phyloP scores from a whole-genome alignment of 1,140 invertebrate genomes.

The Drosophila bocqueti region DNA sequence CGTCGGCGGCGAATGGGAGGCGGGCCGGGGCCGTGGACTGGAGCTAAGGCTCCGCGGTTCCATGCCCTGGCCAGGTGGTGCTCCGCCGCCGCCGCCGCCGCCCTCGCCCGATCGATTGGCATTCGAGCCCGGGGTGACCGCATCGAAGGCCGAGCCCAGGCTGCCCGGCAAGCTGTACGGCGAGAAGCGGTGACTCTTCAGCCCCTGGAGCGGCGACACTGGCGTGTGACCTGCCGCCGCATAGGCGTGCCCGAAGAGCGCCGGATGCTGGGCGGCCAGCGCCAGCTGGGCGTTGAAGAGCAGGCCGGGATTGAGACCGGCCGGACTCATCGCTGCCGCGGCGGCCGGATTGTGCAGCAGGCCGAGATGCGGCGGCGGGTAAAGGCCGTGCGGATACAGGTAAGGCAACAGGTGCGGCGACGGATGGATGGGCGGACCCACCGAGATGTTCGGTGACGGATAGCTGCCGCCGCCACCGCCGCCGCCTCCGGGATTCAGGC shows the following conservation, averaged over 20 bases:
- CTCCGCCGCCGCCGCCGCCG: constrained; percentile 17
- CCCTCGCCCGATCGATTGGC: constrained; percentile 68
- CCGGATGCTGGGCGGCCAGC: constrained; percentile 92
- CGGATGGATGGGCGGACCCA: constrained; percentile 94
- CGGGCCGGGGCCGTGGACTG: constrained; percentile 88
- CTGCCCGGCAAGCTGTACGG: constrained; percentile 92
- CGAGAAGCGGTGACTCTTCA: constrained; percentile 89
- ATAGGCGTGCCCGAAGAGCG: constrained; percentile 89
- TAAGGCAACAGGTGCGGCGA: constrained; percentile 93
- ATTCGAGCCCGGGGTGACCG: constrained; percentile 90
- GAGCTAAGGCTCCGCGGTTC: constrained; percentile 88
- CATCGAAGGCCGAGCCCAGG: constrained; percentile 93
- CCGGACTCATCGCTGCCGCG: constrained; percentile 86
- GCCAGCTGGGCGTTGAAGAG: constrained; percentile 93
- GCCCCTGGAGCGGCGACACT: constrained; percentile 86
- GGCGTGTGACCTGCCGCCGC: constrained; percentile 87
- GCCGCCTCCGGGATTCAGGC: constrained; percentile 85
- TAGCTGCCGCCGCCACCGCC: constrained; percentile 86
- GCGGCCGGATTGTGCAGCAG: constrained; percentile 87
- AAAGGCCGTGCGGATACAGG: constrained; percentile 94
- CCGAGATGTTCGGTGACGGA: constrained; percentile 93
- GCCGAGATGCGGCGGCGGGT: constrained; percentile 90
- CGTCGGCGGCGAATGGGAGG: constrained; percentile 87
- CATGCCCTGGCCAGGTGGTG: constrained; percentile 32
- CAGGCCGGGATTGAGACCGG: constrained; percentile 90